Evolutionary conservation across 2,888 invertebrate genomes (phyloP).

Genomic region (Serrognathus titanus): DNA sequence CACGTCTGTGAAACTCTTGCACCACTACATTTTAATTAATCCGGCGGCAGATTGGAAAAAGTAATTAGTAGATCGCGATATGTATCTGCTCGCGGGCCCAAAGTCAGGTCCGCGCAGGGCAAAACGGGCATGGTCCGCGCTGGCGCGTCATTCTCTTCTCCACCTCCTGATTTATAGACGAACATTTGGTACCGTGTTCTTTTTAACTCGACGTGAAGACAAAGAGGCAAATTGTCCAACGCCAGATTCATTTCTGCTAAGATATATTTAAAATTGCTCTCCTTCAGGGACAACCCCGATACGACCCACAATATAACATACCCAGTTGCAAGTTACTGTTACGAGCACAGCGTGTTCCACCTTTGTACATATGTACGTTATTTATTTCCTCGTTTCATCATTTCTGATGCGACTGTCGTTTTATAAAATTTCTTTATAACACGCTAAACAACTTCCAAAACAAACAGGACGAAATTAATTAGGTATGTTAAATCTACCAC

Average conservation of each 20-base stretch:
- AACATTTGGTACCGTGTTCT: slow-evolving; percentile 37
- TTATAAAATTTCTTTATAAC: too few relatives aligned
- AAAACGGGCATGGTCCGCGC: slow-evolving; percentile 19
- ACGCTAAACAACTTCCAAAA: too few relatives aligned
- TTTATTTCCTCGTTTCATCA: too few relatives aligned
- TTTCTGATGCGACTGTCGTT: too few relatives aligned
- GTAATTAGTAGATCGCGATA: slow-evolving; percentile 40
- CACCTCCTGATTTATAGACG: slow-evolving; percentile 35
- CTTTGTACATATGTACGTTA: too few relatives aligned
- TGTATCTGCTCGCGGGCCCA: slow-evolving; percentile 30
- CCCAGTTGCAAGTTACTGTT: too few relatives aligned
- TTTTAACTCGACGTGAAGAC: slow-evolving; percentile 32
- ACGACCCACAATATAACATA: too few relatives aligned
- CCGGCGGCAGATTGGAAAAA: slow-evolving; percentile 40
- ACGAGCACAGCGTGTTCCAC: too few relatives aligned
- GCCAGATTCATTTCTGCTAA: slow-evolving; percentile 17
- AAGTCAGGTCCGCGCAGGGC: slow-evolving; percentile 6
- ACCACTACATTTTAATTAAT: slow-evolving; percentile 41
- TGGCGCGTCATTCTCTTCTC: slow-evolving; percentile 22
- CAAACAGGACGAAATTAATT: too few relatives aligned
- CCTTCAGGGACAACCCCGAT: too few relatives aligned
- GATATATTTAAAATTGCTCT: slow-evolving; percentile 8
- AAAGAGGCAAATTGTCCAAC: slow-evolving; percentile 34
- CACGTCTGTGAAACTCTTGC: slow-evolving; percentile 29
- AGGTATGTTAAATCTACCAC: too few relatives aligned